Percentiles rank a stretch among this genome's conserved stretches.
These are phyloP conservation scores for Urophycis tenuis DNA, from an alignment of 2,797 vertebrate species.

Conservation along the genomic window DNA sequence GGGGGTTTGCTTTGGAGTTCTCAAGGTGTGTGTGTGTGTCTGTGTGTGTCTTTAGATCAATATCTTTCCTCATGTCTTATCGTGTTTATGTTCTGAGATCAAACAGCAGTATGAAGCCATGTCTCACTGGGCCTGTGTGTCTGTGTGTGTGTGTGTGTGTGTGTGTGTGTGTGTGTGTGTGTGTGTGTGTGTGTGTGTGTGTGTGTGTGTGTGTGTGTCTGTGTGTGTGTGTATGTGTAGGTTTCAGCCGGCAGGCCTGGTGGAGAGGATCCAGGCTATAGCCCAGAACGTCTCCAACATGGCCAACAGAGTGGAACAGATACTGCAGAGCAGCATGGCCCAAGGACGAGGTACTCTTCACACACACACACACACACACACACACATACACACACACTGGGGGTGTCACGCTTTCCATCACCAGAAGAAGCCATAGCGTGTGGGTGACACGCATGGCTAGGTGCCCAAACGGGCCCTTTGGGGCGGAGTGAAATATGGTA, in stretches of 20 bases:
- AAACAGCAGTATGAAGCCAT: neutral
- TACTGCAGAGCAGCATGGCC: conserved; percentile 83
- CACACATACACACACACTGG: neutral
- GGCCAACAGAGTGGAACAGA: conserved; percentile 88
- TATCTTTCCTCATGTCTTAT: neutral
- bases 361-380: neutral
- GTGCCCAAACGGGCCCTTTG: too few species aligned
- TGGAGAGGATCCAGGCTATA: conserved; percentile 96
- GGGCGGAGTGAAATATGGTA: too few species aligned
- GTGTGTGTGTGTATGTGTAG: conserved; percentile 53
- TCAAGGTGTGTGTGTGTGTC: too few species aligned
- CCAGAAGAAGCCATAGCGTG: too few species aligned
- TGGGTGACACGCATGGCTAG: too few species aligned
- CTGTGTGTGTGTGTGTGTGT: conserved; percentile 12
- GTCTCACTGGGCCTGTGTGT: conserved; percentile 11
- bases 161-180: conserved; percentile 28
- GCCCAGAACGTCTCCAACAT: conserved; percentile 96
- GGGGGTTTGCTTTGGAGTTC: too few species aligned
- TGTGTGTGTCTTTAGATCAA: neutral
- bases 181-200: conserved; percentile 53
- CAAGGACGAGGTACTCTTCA: conserved; percentile 74
- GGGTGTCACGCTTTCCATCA: too few species aligned
- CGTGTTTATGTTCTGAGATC: conserved; percentile 4
- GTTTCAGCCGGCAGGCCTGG: conserved; percentile 78
- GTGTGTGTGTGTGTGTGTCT: conserved; percentile 15